These are phyloP conservation scores for Chaetogeoica ovagalla DNA, from an alignment of 2,888 invertebrate genomes.

Conservation along the genomic window DNA sequence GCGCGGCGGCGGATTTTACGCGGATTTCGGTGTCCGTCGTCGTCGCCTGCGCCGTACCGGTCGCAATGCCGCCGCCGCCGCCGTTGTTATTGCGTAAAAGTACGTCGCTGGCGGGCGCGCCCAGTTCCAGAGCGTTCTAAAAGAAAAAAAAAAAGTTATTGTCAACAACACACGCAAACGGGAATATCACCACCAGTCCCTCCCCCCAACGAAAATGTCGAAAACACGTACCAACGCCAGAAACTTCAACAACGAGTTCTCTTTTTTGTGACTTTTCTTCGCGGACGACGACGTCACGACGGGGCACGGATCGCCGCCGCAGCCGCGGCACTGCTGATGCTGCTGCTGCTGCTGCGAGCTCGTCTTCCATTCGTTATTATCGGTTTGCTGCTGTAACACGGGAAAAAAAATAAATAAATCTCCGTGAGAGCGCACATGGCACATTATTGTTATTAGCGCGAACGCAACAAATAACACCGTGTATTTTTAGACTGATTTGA, in stretches of 20 bases:
- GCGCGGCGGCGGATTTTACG: background rate
- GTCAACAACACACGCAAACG: too few relatives aligned
- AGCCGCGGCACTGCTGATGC: background rate
- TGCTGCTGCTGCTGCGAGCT: background rate
- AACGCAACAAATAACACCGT: too few relatives aligned
- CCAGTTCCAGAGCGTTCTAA: conserved; percentile 88
- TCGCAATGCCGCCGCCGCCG: background rate
- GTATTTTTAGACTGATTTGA: background rate
- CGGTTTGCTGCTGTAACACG: conserved; percentile 41
- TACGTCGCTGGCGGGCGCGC: conserved; percentile 86
- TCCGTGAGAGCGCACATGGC: too few relatives aligned
- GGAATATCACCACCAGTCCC: too few relatives aligned
- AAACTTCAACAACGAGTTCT: conserved; percentile 69
- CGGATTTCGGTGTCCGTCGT: background rate
- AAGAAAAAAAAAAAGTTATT: conserved; percentile 48
- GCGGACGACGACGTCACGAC: conserved; percentile 34
- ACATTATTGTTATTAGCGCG: too few relatives aligned
- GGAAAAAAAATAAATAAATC: conserved; percentile 8
- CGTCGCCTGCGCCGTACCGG: conserved; percentile 7
- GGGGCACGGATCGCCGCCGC: conserved; percentile 8
- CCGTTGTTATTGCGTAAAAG: conserved; percentile 63
- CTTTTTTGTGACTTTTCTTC: conserved; percentile 58
- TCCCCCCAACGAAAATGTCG: conserved; percentile 21
- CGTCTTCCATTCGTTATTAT: conserved; percentile 44
- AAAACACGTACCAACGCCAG: conserved; percentile 62